Conservation (phyloP, 2,797 vertebrate species). For the Falco berigora region DNA sequence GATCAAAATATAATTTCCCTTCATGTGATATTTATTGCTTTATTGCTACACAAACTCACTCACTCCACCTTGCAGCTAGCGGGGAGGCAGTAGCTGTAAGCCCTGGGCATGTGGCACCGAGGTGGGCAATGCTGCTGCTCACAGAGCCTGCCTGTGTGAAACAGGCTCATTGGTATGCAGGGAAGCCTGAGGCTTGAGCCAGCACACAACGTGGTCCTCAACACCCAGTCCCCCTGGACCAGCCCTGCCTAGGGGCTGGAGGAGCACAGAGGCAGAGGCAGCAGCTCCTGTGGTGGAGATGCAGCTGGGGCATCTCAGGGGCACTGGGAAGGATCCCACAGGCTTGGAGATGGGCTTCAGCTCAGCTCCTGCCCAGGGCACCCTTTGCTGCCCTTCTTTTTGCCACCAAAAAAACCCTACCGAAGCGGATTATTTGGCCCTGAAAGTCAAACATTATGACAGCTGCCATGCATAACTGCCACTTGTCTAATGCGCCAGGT, state of each 20-base stretch:
- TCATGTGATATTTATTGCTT: neutral
- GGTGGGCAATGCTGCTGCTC: neutral
- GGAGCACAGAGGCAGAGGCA: neutral
- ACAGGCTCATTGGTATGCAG: fast-evolving
- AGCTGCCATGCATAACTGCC: neutral
- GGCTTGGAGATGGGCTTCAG: neutral
- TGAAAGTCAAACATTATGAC: neutral
- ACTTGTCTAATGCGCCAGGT: neutral
- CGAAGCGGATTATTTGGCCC: neutral
- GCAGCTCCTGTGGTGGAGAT: neutral
- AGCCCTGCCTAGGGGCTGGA: neutral
- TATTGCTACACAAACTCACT: neutral
- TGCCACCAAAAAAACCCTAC: neutral
- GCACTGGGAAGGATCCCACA: neutral
- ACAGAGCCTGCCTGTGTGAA: neutral
- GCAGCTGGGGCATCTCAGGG: fast-evolving
- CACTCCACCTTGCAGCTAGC: neutral
- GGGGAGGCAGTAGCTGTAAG: neutral
- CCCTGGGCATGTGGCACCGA: fast-evolving
- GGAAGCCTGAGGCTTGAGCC: neutral
- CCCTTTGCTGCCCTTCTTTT: neutral
- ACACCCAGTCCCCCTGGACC: neutral
- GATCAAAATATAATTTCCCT: neutral
- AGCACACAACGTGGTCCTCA: neutral
- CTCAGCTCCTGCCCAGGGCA: neutral